Base-by-base conservation (phyloP, 37 sponge, comb jelly and placozoan species). In the Geodia barretti region DNA sequence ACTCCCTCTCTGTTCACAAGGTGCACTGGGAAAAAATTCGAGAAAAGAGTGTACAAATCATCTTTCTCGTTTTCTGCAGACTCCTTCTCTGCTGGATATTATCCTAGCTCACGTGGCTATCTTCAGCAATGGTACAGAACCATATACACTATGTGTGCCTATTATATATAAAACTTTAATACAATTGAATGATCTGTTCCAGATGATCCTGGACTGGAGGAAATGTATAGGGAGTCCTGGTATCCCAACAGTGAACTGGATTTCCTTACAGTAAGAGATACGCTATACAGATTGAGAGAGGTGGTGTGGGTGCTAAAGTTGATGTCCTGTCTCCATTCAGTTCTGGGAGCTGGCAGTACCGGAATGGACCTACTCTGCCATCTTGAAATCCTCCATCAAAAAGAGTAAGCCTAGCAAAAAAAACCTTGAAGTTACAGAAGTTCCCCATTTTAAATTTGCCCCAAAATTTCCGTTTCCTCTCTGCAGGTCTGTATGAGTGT, bases 81-180 rank as follows among this genome's bases (percentile, higher is more conserved):
- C 76, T n/a, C 89, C 82, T 36, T 73, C 76, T 29, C 58, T 92
- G 9, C 54, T 92, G 43, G 76, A 78, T 54, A 31, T 92, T 68
- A 70, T 92, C 66, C 39, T 92, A 38, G 89, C 92, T 25, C 92
- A 92, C 35, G 85, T 92, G 42, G 92, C 72, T 38, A 58, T 92
- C 30, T 92, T 88, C 85, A 31, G 69, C 40, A 69, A 64, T 39
- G 86, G 91, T 90, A 66, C 54, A 17, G 54, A 17, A 47, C 54
- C 54, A 47, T 14, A 47, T 14, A 47, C 54, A 47, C 54, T n/a
- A n/a, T n/a, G n/a, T n/a, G n/a, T n/a, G n/a, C n/a, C n/a, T n/a
- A n/a, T n/a, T n/a, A n/a, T n/a, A n/a, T n/a, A n/a, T n/a, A n/a
- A n/a, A n/a, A n/a, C n/a, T n/a, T n/a, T n/a, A n/a, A n/a, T n/a